These are phyloP conservation scores for Sebastiscus albofasciatus DNA, from an alignment of 2,797 vertebrate genomes.

Conservation along the genomic window DNA sequence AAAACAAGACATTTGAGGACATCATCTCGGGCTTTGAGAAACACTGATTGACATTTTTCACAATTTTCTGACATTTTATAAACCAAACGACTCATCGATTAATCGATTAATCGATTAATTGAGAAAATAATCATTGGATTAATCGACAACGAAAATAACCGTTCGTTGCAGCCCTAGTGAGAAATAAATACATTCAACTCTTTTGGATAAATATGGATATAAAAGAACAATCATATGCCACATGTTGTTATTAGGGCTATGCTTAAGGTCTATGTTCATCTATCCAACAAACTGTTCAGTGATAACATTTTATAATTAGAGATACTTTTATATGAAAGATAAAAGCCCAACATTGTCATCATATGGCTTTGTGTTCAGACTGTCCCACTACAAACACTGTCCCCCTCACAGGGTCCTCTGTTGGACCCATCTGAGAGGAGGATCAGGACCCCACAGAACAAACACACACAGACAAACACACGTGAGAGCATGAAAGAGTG, in stretches of 20 bases:
- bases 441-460: slow-evolving; percentile 34
- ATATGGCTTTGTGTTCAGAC: slow-evolving; percentile 23
- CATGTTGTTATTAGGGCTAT: not conserved
- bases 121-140: no score
- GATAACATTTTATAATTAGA: not conserved
- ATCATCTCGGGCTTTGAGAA: no score
- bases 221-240: not conserved
- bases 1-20: no score
- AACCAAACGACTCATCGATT: no score
- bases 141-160: no score
- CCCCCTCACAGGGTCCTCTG: slow-evolving; percentile 19
- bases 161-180: no score
- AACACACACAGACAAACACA: slow-evolving; percentile 32
- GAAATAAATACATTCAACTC: not conserved
- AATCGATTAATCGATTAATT: no score
- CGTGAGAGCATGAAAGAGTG: slow-evolving; percentile 59
- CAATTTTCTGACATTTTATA: no score
- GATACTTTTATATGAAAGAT: not conserved
- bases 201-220: not conserved
- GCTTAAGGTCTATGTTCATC: not conserved
- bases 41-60: no score
- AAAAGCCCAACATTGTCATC: slow-evolving; percentile 11
- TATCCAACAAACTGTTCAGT: not conserved
- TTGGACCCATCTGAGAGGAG: slow-evolving; percentile 12
- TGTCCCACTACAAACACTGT: slow-evolving; percentile 36